A percentile compares a stretch with the other conserved stretches of the same genome.
phyloP scores from a whole-genome alignment of 2,113 vertebrate genomes.

The Marcusenius ussheri region DNA sequence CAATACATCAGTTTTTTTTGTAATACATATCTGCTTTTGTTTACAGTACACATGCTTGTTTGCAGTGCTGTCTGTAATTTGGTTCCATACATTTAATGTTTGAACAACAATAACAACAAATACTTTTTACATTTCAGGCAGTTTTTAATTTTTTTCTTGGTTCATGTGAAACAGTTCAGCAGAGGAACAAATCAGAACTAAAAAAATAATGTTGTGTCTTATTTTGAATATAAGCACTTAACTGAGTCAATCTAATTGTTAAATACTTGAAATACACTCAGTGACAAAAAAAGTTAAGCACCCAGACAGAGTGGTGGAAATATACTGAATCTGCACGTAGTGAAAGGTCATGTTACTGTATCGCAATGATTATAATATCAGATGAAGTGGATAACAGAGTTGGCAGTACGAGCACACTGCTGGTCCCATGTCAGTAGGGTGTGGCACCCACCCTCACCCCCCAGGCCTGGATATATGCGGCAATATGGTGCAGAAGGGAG shows the following conservation, averaged over 20 bases:
- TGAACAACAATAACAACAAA: not conserved
- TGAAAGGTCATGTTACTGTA: too few relatives aligned
- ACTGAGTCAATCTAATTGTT: not conserved
- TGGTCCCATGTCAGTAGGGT: too few relatives aligned
- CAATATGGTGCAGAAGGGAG: too few relatives aligned
- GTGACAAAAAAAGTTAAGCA: too few relatives aligned
- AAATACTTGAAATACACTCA: not conserved
- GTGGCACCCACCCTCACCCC: too few relatives aligned
- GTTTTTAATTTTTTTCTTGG: not conserved
- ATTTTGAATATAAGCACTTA: not conserved
- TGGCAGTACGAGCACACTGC: too few relatives aligned
- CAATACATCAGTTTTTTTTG: not conserved
- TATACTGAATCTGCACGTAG: too few relatives aligned
- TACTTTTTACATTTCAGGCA: not conserved
- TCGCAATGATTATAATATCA: too few relatives aligned
- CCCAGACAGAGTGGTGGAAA: too few relatives aligned
- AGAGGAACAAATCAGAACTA: too few relatives aligned
- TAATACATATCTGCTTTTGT: not conserved
- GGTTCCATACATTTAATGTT: not conserved
- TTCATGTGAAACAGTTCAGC: not conserved
- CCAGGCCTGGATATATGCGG: too few relatives aligned
- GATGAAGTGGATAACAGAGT: too few relatives aligned
- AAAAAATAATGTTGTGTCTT: not conserved
- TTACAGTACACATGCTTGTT: not conserved
- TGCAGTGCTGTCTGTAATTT: not conserved